phyloP scores from a whole-genome alignment of 2,797 vertebrate species.

The Myotis pilosus region DNA sequence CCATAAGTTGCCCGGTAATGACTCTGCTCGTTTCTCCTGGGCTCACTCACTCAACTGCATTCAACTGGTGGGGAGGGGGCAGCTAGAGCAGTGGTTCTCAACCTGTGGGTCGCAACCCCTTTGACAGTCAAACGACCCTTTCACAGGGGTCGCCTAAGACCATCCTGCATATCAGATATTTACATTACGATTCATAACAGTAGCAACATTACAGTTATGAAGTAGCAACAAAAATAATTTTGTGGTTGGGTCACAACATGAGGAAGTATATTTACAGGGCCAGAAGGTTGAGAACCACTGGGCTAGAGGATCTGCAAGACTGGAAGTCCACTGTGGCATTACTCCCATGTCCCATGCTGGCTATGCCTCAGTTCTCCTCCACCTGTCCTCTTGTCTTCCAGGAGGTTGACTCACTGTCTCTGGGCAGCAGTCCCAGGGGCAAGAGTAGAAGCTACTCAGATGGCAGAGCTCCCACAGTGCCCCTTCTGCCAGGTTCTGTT shows the following conservation, averaged over 20 bases:
- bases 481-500: neutral
- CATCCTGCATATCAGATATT: no score
- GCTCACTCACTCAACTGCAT: neutral
- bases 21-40: neutral
- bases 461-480: neutral
- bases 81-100: neutral
- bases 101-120: no score
- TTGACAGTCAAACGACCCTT: no score
- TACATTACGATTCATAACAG: no score
- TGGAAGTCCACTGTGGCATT: neutral
- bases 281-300: no score
- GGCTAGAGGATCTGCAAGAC: neutral
- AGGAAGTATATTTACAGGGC: no score
- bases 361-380: neutral
- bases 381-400: neutral
- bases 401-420: neutral
- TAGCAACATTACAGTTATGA: no score
- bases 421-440: neutral
- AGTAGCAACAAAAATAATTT: no score
- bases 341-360: neutral
- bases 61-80: neutral
- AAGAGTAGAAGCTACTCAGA: neutral
- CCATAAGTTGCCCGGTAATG: neutral
- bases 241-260: no score
- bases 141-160: no score